These are phyloP conservation scores for Polypedilum pembai DNA, from an alignment of 1,140 invertebrate genomes.

Conservation along the genomic window DNA sequence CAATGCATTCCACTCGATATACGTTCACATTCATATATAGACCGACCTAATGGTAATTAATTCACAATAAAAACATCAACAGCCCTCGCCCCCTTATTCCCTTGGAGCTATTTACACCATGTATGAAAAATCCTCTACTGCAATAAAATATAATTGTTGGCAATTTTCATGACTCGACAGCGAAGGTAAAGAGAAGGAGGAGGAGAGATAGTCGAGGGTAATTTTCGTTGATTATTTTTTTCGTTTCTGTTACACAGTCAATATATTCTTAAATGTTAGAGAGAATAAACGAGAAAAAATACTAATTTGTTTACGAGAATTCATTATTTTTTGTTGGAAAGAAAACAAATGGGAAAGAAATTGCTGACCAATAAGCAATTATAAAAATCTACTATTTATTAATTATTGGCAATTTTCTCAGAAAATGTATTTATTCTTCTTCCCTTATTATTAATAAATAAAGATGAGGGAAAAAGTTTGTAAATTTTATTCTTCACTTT, in stretches of 20 bases:
- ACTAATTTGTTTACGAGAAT: slow-evolving; percentile 16
- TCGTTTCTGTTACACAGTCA: neutral
- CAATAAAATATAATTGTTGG: slow-evolving; percentile 26
- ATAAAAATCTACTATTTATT: slow-evolving; percentile 5
- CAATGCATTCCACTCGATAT: neutral
- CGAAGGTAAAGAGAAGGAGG: neutral
- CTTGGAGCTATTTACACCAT: neutral
- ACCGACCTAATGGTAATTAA: slow-evolving; percentile 20
- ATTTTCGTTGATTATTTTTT: slow-evolving; percentile 16
- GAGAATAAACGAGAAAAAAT: neutral
- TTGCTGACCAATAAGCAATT: slow-evolving; percentile 6
- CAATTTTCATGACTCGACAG: slow-evolving; percentile 1
- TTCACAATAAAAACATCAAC: slow-evolving; percentile 26
- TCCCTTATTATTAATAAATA: neutral
- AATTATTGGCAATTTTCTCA: neutral
- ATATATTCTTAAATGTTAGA: too few species aligned
- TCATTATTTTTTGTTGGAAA: neutral
- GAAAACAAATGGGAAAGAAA: neutral
- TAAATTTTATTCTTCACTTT: too few species aligned
- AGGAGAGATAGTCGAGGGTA: slow-evolving; percentile 11
- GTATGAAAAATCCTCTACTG: slow-evolving; percentile 4
- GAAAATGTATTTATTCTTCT: neutral
- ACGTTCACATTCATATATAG: neutral
- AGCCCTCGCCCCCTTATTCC: neutral
- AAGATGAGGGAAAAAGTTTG: too few species aligned